Conservation (phyloP, 1,140 invertebrate species). For the Drosophila albomicans region DNA sequence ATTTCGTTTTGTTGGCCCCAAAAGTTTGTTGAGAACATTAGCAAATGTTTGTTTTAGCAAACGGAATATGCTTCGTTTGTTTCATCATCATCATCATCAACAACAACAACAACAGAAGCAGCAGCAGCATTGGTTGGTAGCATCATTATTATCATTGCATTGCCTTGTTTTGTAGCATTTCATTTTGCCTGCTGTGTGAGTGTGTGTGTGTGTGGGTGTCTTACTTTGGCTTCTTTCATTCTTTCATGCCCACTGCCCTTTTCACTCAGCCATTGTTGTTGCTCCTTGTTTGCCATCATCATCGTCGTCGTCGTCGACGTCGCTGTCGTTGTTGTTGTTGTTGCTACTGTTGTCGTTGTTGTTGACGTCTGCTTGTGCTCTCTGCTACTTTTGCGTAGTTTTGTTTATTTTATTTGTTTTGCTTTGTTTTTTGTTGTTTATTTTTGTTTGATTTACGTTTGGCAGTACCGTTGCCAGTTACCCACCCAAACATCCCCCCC, state of each 20-base stretch:
- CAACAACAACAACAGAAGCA: neutral
- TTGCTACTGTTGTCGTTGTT: conserved; percentile 37
- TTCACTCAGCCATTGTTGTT: conserved; percentile 49
- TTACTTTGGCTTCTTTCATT: conserved; percentile 68
- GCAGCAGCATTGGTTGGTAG: neutral
- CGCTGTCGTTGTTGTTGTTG: conserved; percentile 26
- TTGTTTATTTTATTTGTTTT: conserved; percentile 81
- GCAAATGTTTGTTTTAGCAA: conserved; percentile 82
- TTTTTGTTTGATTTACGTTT: conserved; percentile 81
- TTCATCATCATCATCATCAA: conserved; percentile 56
- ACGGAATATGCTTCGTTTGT: conserved; percentile 73
- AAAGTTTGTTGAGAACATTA: conserved; percentile 82
- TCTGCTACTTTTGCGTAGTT: conserved; percentile 76
- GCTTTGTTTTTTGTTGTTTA: conserved; percentile 74
- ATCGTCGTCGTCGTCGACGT: conserved; percentile 35
- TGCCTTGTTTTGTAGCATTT: conserved; percentile 55
- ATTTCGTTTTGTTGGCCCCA: conserved; percentile 54
- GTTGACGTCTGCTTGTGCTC: conserved; percentile 44
- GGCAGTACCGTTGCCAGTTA: conserved; percentile 44
- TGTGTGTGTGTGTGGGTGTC: conserved; percentile 35
- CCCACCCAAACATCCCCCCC: neutral
- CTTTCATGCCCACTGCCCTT: conserved; percentile 30
- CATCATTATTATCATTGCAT: conserved; percentile 43
- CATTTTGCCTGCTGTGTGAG: conserved; percentile 40
- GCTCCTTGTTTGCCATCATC: conserved; percentile 68